Base-by-base conservation (phyloP, 37 sponge, comb jelly and placozoan species). In the Mnemiopsis leidyi region DNA sequence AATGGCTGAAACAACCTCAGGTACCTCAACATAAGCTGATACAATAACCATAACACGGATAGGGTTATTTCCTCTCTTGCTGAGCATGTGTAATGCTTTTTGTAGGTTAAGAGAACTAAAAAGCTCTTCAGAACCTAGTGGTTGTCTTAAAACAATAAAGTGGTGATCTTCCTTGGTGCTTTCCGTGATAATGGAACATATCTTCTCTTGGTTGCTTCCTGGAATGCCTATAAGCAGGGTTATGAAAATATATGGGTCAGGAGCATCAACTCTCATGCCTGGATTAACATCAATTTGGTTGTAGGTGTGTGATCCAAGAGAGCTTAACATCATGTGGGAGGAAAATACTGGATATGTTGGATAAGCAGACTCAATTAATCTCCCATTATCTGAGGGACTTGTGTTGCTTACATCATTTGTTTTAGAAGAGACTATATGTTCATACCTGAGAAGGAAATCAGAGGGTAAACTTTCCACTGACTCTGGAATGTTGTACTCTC, bases 241-340 rank as follows among this genome's bases (percentile, higher is more conserved):
- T 13, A 85, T 85, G 61, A 85, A 40, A 23, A 85, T 23, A 21
- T 24, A 85, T 38, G 90, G 90, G 21, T 85, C 90, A n/a, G 90
- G 0, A n/a, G 32, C 39, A 0, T 85, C 90, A 40, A 25, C 1
- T n/a, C 3, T 26, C 32, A 85, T 36, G 39, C 3, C n/a, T 40
- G 90, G 90, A 40, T 85, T 85, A 1, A 85, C 61, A 85, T 85
- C 90, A 36, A 23, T 23, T 39, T 85, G 90, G 48, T 85, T 85
- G 48, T 85, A 85, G 32, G 90, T 85, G 29, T n/a, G 23, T 24
- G 38, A 23, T 2, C 90, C 90, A 36, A 40, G 90, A 40, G 90
- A 85, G 23, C 90, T 39, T 23, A 85, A 25, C 25, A 33, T 40
- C 23, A 85, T 23, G 48, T 85, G 90, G 26, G 90, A 61, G 23